Evolutionary conservation across 1,140 invertebrate genomes (phyloP), one percentile per base, ranked within the genome.

Genomic region (Temnothorax nylanderi): DNA sequence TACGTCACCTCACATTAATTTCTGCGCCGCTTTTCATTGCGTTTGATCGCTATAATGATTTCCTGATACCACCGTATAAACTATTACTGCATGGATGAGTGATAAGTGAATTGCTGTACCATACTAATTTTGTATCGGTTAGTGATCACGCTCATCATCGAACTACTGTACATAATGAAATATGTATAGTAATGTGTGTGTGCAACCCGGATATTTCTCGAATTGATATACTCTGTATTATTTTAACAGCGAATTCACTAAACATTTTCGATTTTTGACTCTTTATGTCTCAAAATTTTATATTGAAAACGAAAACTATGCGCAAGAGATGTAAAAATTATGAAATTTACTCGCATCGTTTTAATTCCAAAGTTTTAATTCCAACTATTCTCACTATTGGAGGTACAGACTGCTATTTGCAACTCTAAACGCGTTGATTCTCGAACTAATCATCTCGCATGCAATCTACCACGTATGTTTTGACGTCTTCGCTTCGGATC

Each of bases 1-100:
- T 76, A 86, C 47, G 81, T 64, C 87, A 54, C 41, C 51, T 37
- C 72, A 32, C 85, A 51, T 85, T 87, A 69, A 89, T 81, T 82
- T 71, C 32, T 58, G 54, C 87, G 47, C 58, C 65, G 67, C 58
- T 72, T 64, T 80, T 34, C 77, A 71, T 34, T 37, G 34, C 34
- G 74, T 69, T 47, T 54, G 72, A 87, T 60, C 60, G 65, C 67
- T 72, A 85, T 26, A 26, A 26, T 87, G 86, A 87, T 81, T 76
- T 62, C 44, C 34, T 69, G 74, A 77, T 84, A 84, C 3, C 13
- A 49, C 11, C 11, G 5, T 56, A 21, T 47, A 21, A 51, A 74
- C 32, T 71, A 13, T 72, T 71, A 21, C 18, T 26, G 26, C 26
- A 26, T 26, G 41, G 41, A 69, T 49, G 41, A 37, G 32, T 21